Evolutionary conservation across 1,140 invertebrate genomes (phyloP).

Genomic region (Chironomus striatipennis): DNA sequence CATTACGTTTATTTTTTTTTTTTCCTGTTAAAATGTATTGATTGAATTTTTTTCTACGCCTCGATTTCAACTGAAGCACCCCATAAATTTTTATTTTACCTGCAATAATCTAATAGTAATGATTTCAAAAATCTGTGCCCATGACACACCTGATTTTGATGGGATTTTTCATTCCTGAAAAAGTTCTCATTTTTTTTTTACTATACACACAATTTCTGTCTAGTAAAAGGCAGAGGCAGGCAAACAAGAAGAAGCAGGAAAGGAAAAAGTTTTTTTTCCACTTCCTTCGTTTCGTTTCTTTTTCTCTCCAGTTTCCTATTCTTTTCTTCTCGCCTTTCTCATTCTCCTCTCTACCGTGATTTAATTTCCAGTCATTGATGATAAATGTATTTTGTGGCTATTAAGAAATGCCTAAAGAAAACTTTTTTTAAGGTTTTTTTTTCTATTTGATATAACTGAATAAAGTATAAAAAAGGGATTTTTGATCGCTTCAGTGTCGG

Average conservation of each 20-base stretch:
- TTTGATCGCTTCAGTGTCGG: conserved; percentile 9
- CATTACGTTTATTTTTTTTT: background rate
- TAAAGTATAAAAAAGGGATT: background rate
- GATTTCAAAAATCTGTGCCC: conserved; percentile 1
- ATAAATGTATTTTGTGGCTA: conserved; percentile 8
- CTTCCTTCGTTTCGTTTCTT: background rate
- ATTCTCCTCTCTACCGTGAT: background rate
- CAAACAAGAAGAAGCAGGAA: background rate
- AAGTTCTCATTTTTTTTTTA: background rate
- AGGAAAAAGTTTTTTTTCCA: conserved; percentile 2
- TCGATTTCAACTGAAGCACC: background rate
- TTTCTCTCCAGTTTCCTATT: background rate
- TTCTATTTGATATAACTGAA: background rate
- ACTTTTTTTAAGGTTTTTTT: background rate
- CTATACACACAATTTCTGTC: too few species aligned
- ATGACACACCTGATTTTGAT: conserved; percentile 12
- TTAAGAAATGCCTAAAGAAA: background rate
- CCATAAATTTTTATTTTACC: conserved; percentile 3
- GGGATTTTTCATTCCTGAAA: background rate
- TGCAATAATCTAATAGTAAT: conserved; percentile 9
- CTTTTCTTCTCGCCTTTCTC: conserved; percentile 5
- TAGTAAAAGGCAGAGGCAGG: background rate
- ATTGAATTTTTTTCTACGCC: background rate
- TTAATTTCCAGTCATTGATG: conserved; percentile 21
- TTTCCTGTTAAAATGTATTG: background rate